Evolutionary conservation across 2,113 vertebrate genomes (phyloP).

Genomic region (Rhipidura dahli): DNA sequence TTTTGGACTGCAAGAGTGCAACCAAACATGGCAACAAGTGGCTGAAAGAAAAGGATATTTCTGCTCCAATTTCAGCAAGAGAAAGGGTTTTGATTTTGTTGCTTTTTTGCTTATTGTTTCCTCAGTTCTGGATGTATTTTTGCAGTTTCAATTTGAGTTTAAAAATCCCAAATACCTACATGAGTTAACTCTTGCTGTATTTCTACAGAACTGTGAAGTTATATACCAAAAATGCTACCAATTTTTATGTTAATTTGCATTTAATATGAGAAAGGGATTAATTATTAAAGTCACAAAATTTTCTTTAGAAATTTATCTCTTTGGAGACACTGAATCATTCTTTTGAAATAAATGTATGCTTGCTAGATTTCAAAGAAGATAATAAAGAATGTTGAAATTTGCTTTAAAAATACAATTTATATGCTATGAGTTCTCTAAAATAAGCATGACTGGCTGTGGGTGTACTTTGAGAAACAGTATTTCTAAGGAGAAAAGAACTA

Average conservation of each 20-base stretch:
- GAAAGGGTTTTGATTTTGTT: background rate
- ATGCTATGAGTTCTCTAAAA: background rate
- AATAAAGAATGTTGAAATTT: background rate
- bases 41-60: background rate
- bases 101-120: background rate
- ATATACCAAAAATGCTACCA: background rate
- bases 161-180: background rate
- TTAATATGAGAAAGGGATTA: background rate
- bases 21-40: background rate
- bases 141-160: background rate
- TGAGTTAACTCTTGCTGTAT: background rate
- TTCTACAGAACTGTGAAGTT: background rate
- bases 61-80: background rate
- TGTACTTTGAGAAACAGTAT: background rate
- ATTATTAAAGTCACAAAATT: background rate
- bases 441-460: background rate
- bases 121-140: background rate
- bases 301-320: background rate
- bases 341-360: background rate
- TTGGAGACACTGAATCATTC: background rate
- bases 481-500: background rate
- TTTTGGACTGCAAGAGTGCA: background rate
- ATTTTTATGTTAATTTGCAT: background rate
- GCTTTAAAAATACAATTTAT: background rate
- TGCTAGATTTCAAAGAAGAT: background rate